Base-by-base conservation (phyloP, 2,113 vertebrate genomes). In the Centrocercus urophasianus region DNA sequence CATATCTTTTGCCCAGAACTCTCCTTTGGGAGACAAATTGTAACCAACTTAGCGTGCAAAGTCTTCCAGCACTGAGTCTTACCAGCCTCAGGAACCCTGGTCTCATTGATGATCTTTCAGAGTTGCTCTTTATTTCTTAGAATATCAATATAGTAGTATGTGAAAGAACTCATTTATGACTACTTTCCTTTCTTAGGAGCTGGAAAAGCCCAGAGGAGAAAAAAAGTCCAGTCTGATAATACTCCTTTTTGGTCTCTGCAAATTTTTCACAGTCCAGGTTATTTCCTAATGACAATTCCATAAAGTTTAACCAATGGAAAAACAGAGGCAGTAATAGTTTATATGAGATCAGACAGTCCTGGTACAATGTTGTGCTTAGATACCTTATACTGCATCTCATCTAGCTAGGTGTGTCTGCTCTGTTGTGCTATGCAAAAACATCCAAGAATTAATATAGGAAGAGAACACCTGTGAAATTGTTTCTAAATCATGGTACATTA, bases 401-500 rank as follows among this genome's bases (percentile, higher is more conserved):
- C 19, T 77, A 2, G 0, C 20, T n/a, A 42, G n/a, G 19, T 60
- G 52, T 78, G 38, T 59, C 52, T 42, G 38, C 42, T 81, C 42
- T 7, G 2, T 15, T 21, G 12, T 70, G 50, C 24, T 89, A 0
- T 27, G n/a, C 36, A 22, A 11, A 1, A 5, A 1, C 21, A 47
- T 20, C 14, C 40, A 40, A 70, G 22, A 66, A 81, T 25, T 30
- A 57, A 2, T n/a, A 42, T 1, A 1, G 64, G 47, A 66, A 47
- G 48, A 36, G 69, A 54, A 84, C 36, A n/a, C 38, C 40, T 47
- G 16, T 34, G 52, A 85, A 28, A 4, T 2, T 82, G 47, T 13
- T 30, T 72, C 43, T 43, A 93, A 87, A 50, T 52, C 32, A 11
- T 48, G 28, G 28, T 60, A 27, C 17, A 13, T 50, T 42, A n/a